Base-by-base conservation (phyloP, 2,797 vertebrate genomes). In the Mormyrus hasselquistii region DNA sequence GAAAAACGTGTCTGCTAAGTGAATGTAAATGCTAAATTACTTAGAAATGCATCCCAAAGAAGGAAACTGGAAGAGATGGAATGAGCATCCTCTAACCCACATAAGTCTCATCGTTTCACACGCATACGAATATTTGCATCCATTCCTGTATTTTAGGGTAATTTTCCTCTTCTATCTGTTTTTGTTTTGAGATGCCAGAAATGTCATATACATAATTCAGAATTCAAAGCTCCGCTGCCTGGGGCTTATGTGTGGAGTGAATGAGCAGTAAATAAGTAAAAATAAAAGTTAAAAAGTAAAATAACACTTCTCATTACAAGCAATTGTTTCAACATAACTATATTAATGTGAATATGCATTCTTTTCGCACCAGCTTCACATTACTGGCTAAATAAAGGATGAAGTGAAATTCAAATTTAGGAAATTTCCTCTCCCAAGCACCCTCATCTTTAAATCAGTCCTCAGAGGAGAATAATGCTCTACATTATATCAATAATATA, bases 361-460 rank as follows among this genome's bases (percentile, higher is more conserved):
- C 14, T 79, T 79, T 79, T 79, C 14, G 44, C 25, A 1, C 16
- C 73, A 79, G 73, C 25, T 79, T 79, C 34, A 79, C 38, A 4
- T 44, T 38, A n/a, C 38, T 44, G 41, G 73, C 73, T 79, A 73
- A 73, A 73, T 79, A 44, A 19, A 79, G 38, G 38, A 44, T 79
- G 7, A 73, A 73, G 65, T 73, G 65, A 38, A 38, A 34, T 73
- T 73, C 65, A 87, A 87, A 88, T 86, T 25, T 88, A 59, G 79
- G 86, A 89, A 62, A 89, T 91, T 91, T 92, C 84, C 89, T 90
- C 89, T 91, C 73, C 73, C 73, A 79, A 38, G 16, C 73, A 47
- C 16, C 73, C 16, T 79, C 73, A 79, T 79, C 19, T 79, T 41
- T 44, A 79, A 79, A 79, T 79, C 73, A 79, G 34, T 79, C 38